phyloP scores from a whole-genome alignment of 2,113 vertebrate genomes.

The Osmerus mordax region DNA sequence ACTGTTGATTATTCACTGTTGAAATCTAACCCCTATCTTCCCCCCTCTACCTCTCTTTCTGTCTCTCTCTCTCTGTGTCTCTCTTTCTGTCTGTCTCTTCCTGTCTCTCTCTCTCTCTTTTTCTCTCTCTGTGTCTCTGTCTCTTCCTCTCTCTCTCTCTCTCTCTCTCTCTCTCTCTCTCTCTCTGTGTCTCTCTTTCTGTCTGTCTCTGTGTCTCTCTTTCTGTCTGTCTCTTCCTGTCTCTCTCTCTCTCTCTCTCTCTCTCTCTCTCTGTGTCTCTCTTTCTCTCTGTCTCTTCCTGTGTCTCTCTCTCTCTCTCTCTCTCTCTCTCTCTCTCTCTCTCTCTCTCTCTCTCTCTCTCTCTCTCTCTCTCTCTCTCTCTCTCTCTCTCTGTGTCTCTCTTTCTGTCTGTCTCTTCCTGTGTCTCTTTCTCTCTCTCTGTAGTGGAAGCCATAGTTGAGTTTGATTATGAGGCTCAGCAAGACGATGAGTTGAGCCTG shows the following conservation, averaged over 20 bases:
- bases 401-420: neutral
- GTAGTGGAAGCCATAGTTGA: constrained; percentile 98
- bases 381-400: neutral
- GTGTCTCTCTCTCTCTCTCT: neutral
- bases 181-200: neutral
- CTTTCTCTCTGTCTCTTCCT: too few relatives aligned
- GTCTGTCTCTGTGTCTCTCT: too few relatives aligned
- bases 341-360: neutral
- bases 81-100: constrained; percentile 5
- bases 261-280: too few relatives aligned
- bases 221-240: neutral
- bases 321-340: neutral
- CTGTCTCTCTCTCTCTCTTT: neutral
- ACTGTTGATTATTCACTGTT: neutral
- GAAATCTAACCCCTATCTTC: constrained; percentile 8
- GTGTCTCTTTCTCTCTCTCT: constrained; percentile 11
- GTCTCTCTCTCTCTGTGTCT: neutral
- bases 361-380: constrained; percentile 5
- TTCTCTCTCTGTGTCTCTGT: neutral
- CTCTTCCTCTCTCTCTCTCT: neutral
- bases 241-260: too few relatives aligned
- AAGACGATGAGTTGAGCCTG: constrained; percentile 98
- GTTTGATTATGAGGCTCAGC: constrained; percentile 98
- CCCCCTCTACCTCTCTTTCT: neutral
- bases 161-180: neutral